phyloP scores from a whole-genome alignment of 2,888 invertebrate genomes.

The Nesidiocoris tenuis region DNA sequence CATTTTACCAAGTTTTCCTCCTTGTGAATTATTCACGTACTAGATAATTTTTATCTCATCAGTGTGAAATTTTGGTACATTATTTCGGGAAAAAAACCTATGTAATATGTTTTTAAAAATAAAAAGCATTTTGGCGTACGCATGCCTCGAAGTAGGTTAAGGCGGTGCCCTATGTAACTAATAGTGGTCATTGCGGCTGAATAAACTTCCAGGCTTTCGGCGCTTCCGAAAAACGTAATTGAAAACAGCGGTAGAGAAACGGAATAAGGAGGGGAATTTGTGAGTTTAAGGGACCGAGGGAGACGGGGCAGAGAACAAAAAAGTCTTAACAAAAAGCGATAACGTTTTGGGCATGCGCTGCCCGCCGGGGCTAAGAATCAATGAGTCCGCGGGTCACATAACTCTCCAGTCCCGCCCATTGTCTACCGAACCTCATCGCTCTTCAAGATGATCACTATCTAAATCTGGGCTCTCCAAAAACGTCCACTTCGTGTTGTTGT shows the following conservation, averaged over 20 bases:
- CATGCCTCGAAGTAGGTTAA: no score
- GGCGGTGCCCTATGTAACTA: no score
- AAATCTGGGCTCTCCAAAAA: neutral
- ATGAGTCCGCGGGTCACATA: slow-evolving; percentile 40
- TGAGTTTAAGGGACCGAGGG: neutral
- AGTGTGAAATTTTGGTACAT: no score
- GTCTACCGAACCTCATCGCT: slow-evolving; percentile 37
- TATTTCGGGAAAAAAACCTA: no score
- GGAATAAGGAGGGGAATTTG: slow-evolving; percentile 7
- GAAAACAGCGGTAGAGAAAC: neutral
- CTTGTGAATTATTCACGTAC: no score
- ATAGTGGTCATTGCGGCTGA: no score
- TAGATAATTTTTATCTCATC: no score
- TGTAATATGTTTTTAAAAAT: no score
- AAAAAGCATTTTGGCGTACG: no score
- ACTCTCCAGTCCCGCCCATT: slow-evolving; percentile 34
- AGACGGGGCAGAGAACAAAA: slow-evolving; percentile 9
- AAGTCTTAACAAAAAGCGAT: slow-evolving; percentile 36
- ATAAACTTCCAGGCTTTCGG: neutral
- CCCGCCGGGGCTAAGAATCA: slow-evolving; percentile 32
- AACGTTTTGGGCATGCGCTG: slow-evolving; percentile 39
- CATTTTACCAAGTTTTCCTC: no score
- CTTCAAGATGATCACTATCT: slow-evolving; percentile 37
- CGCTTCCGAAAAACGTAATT: neutral
- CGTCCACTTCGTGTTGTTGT: neutral